Percentiles rank a stretch among this genome's conserved stretches.
Conservation (phyloP, 2,797 vertebrate species). For the Valencia hispanica region DNA sequence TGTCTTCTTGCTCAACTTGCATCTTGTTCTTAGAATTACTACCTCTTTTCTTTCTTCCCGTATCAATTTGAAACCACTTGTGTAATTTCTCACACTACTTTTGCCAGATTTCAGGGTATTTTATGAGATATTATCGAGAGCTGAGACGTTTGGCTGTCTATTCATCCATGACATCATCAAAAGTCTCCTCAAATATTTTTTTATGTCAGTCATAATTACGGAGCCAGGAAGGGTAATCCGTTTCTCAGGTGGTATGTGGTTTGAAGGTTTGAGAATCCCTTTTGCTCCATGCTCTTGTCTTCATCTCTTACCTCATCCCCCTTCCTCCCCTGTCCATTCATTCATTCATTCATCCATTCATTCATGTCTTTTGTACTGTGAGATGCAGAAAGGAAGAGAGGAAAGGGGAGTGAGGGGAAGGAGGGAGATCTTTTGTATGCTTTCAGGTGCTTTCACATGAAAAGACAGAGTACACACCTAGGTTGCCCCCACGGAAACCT, state of each 20-base stretch:
- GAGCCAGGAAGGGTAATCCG: neutral
- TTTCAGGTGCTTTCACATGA: slow-evolving; percentile 81
- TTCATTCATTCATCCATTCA: slow-evolving; percentile 65
- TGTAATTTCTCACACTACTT: neutral
- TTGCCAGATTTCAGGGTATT: neutral
- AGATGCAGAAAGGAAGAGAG: slow-evolving; percentile 64
- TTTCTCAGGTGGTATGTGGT: neutral
- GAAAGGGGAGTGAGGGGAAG: slow-evolving; percentile 33
- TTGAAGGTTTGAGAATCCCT: neutral
- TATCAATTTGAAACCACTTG: neutral
- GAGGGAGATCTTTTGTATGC: slow-evolving; percentile 69
- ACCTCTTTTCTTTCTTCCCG: neutral
- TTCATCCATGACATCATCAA: neutral
- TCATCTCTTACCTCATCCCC: slow-evolving; percentile 66
- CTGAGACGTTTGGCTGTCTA: neutral
- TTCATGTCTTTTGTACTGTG: slow-evolving; percentile 70
- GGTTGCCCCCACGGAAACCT: slow-evolving; percentile 60
- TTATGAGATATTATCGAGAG: neutral
- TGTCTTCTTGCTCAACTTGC: neutral
- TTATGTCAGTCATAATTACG: neutral
- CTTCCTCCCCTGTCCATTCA: slow-evolving; percentile 54
- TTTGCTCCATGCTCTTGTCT: slow-evolving; percentile 49
- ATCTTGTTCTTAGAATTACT: neutral
- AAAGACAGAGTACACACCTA: slow-evolving; percentile 76
- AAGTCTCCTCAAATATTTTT: neutral